Percentiles rank a stretch among this genome's conserved stretches.
Evolutionary conservation across 53 echinoderm and acorn worm genomes (phyloP).

Genomic region (Paracentrotus lividus): DNA sequence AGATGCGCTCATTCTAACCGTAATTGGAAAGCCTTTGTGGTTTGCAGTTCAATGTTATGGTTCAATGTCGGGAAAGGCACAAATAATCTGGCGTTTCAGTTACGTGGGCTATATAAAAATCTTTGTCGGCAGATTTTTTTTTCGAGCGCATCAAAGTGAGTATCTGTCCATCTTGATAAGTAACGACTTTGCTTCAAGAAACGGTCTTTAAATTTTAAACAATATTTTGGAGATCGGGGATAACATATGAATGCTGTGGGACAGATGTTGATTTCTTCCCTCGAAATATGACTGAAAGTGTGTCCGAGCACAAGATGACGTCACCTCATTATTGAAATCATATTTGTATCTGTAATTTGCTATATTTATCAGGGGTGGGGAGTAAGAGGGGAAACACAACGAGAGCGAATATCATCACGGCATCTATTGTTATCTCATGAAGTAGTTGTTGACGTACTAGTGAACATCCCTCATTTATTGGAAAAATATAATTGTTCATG

Average conservation of each 20-base stretch:
- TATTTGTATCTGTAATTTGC: not conserved
- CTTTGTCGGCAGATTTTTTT: constrained; percentile 3
- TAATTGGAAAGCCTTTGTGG: constrained; percentile 32
- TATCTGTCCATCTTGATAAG: constrained; percentile 6
- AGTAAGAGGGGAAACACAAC: not conserved
- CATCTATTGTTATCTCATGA: not conserved
- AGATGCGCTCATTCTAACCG: not conserved
- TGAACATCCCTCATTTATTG: no score
- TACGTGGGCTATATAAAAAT: not conserved
- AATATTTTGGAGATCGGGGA: not conserved
- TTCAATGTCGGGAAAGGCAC: not conserved
- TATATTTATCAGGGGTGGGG: not conserved
- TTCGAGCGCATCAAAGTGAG: not conserved
- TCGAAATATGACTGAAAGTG: not conserved
- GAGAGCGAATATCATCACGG: not conserved
- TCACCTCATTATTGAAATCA: not conserved
- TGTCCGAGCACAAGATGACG: not conserved
- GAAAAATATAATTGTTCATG: no score
- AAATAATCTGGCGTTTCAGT: not conserved
- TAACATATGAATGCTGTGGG: not conserved
- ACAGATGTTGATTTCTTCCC: not conserved
- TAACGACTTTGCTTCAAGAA: not conserved
- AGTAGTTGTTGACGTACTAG: no score
- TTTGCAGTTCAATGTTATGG: constrained; percentile 36
- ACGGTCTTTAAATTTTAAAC: not conserved